Evolutionary conservation across 2,797 vertebrate genomes (phyloP), one percentile per base, ranked within the genome.

Genomic region (Coracias cyanogaster): DNA sequence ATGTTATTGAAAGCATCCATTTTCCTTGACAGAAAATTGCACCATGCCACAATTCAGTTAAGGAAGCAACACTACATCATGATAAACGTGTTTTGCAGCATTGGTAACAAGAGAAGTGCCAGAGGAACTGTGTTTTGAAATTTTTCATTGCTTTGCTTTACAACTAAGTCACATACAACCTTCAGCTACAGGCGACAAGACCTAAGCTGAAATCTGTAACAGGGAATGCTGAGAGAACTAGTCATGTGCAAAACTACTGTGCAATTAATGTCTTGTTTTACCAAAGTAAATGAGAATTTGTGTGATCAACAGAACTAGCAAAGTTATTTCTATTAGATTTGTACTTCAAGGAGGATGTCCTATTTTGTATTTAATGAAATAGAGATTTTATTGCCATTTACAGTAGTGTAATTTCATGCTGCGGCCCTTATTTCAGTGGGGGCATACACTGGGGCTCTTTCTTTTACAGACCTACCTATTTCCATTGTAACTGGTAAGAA

Each of bases 1-100:
- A 1, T 37, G 74, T 91, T 96, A 97, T 96, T 95, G 95, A 89
- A 97, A 76, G 80, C 86, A 96, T 97, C 45, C 35, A 28, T 97
- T 92, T 92, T 89, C 82, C 57, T 64, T 87, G 74, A 78, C 89
- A 87, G 83, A 88, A 25, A 17, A 60, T 60, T 64, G 67, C 2
- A 6, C 62, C 49, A 28, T 13, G 15, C 33, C 37, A 43, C 74
- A 82, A 89, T 17, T 46, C 48, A 91, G 71, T 94, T 92, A 91
- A 64, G 58, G 82, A 84, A 55, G 89, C 45, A 85, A 93, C 0
- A 14, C 29, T 62, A 52, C 78, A 85, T 61, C 74, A 91, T 91
- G 86, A 95, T 43, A 74, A 93, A 94, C 3, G 3, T 54, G 61
- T 71, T 89, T 85, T 85, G 52, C 55, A 57, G 48, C 16, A 64